Evolutionary conservation across 2,113 vertebrate species (phyloP).

Genomic region (Nyctereutes procyonoides): DNA sequence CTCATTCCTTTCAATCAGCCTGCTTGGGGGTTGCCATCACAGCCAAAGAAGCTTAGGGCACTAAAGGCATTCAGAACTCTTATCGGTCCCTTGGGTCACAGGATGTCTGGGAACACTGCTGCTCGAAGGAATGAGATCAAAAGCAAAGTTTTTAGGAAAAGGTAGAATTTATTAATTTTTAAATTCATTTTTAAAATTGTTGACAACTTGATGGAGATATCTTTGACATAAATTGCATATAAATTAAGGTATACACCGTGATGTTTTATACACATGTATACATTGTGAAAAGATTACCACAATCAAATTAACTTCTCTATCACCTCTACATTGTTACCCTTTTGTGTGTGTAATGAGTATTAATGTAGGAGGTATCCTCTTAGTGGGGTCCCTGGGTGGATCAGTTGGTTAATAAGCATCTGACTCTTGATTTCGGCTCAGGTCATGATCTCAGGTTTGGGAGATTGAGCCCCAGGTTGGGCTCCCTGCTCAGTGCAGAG

Average conservation of each 20-base stretch:
- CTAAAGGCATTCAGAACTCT: background rate
- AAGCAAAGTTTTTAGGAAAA: background rate
- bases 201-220: background rate
- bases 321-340: background rate
- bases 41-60: rapidly evolving
- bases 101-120: background rate
- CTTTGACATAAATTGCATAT: background rate
- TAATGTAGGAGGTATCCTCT: background rate
- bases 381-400: background rate
- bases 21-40: background rate
- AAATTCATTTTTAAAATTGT: background rate
- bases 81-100: background rate
- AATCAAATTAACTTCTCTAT: background rate
- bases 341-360: background rate
- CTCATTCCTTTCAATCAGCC: background rate
- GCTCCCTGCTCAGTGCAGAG: background rate
- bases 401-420: background rate
- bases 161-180: background rate
- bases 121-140: background rate
- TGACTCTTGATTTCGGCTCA: background rate
- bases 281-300: background rate
- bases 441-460: background rate
- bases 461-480: background rate
- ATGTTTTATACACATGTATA: background rate
- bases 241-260: background rate